Conservation (phyloP, 2,113 vertebrate genomes). For the Eudyptes chrysolophus region DNA sequence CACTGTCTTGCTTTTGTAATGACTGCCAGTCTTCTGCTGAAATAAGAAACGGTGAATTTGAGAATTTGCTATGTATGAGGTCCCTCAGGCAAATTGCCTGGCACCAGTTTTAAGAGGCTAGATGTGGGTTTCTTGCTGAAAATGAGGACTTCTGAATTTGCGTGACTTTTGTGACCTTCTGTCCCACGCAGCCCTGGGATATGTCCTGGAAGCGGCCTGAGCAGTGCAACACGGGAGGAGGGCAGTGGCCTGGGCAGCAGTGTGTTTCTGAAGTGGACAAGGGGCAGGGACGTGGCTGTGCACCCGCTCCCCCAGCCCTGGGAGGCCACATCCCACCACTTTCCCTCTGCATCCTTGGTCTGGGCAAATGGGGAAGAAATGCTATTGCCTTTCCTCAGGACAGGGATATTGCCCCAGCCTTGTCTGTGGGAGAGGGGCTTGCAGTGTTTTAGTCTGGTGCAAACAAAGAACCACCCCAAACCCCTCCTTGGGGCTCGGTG, state of each 20-base stretch:
- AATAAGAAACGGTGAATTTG: neutral
- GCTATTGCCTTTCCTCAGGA: no score
- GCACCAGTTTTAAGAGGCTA: neutral
- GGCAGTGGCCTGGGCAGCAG: neutral
- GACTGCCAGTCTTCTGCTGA: neutral
- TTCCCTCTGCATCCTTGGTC: neutral
- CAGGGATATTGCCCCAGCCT: neutral
- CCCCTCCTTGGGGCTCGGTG: neutral
- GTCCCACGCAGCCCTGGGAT: neutral
- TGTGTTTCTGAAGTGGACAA: neutral
- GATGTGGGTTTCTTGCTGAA: neutral
- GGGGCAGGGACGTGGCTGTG: neutral
- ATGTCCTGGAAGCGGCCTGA: fast-evolving
- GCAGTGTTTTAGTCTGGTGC: neutral
- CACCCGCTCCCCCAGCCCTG: fast-evolving
- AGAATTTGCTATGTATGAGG: neutral
- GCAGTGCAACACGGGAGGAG: fast-evolving
- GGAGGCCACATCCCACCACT: neutral
- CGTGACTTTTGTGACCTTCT: neutral
- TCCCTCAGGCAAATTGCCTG: neutral
- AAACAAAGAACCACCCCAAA: neutral
- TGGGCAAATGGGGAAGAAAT: neutral
- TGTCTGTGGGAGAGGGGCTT: neutral
- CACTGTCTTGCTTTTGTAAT: neutral
- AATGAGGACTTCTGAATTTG: neutral